A percentile compares a stretch with the other conserved stretches of the same genome.
Evolutionary conservation across 2,113 vertebrate genomes (phyloP).

Genomic region (Phycodurus eques): DNA sequence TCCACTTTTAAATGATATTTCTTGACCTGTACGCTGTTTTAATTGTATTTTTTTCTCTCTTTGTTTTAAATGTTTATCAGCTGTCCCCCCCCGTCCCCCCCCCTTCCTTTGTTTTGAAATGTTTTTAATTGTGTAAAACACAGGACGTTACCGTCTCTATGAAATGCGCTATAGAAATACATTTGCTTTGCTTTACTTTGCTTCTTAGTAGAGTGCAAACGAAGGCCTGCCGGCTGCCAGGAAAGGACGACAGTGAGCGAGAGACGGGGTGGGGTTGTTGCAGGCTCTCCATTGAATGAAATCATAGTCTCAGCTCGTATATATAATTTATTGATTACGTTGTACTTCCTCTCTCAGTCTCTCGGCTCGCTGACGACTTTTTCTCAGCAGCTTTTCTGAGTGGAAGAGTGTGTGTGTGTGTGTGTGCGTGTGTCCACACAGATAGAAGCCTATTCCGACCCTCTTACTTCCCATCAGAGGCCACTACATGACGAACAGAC

Average conservation of each 20-base stretch:
- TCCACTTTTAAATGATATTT: too few species aligned
- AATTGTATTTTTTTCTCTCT: too few species aligned
- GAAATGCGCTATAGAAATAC: too few species aligned
- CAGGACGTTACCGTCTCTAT: too few species aligned
- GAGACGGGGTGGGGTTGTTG: slow-evolving; percentile 6
- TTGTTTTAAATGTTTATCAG: too few species aligned
- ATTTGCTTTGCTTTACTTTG: too few species aligned
- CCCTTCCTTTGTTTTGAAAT: too few species aligned
- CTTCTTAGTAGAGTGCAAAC: slow-evolving; percentile 24
- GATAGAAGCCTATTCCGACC: slow-evolving; percentile 47
- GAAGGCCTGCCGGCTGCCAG: slow-evolving; percentile 8
- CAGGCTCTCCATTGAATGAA: slow-evolving; percentile 49
- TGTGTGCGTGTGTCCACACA: slow-evolving; percentile 20
- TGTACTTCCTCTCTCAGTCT: slow-evolving; percentile 53
- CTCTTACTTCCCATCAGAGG: slow-evolving; percentile 49
- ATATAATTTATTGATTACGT: slow-evolving; percentile 62
- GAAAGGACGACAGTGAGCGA: slow-evolving; percentile 2
- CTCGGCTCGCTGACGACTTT: slow-evolving; percentile 36
- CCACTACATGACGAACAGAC: slow-evolving; percentile 32
- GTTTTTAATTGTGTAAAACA: too few species aligned
- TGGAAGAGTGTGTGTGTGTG: slow-evolving; percentile 19
- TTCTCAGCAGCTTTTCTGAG: slow-evolving; percentile 25
- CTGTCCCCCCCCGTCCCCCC: too few species aligned
- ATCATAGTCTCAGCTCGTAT: slow-evolving; percentile 54
- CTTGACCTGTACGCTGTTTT: too few species aligned